phyloP scores from a whole-genome alignment of 2,888 invertebrate species.

The Patella pellucida region DNA sequence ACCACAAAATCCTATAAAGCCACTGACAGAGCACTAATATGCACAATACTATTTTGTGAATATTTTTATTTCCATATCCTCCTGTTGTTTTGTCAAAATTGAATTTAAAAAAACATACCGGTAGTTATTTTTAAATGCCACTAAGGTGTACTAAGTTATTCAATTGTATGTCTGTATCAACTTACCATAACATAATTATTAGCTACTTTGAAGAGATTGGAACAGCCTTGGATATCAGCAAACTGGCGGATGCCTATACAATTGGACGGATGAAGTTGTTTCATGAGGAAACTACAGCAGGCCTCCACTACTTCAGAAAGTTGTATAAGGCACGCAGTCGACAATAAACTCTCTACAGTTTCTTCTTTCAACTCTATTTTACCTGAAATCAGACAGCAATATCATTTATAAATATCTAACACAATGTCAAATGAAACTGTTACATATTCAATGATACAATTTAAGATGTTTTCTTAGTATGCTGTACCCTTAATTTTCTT shows the following conservation, averaged over 20 bases:
- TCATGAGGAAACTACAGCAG: slow-evolving; percentile 89
- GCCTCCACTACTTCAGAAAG: slow-evolving; percentile 86
- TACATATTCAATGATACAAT: slow-evolving; percentile 3
- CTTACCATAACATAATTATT: slow-evolving; percentile 87
- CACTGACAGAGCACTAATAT: no score
- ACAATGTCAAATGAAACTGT: not conserved
- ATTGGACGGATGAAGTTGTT: slow-evolving; percentile 93
- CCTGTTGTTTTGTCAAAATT: no score
- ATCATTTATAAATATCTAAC: not conserved
- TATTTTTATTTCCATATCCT: no score
- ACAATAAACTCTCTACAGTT: slow-evolving; percentile 88
- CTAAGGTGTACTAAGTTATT: no score
- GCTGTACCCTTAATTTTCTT: no score
- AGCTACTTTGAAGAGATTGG: slow-evolving; percentile 84
- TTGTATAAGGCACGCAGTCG: slow-evolving; percentile 89
- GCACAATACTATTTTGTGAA: no score
- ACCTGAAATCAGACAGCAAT: slow-evolving; percentile 69
- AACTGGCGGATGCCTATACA: slow-evolving; percentile 93
- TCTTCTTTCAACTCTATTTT: slow-evolving; percentile 88
- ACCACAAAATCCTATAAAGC: no score
- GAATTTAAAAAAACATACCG: no score
- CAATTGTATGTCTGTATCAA: not conserved
- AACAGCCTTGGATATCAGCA: slow-evolving; percentile 89
- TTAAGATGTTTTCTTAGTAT: not conserved
- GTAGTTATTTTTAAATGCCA: no score